Evolutionary conservation across 1,140 invertebrate species (phyloP), one percentile per base, ranked within the genome.

Genomic region (Papilio xuthus): DNA sequence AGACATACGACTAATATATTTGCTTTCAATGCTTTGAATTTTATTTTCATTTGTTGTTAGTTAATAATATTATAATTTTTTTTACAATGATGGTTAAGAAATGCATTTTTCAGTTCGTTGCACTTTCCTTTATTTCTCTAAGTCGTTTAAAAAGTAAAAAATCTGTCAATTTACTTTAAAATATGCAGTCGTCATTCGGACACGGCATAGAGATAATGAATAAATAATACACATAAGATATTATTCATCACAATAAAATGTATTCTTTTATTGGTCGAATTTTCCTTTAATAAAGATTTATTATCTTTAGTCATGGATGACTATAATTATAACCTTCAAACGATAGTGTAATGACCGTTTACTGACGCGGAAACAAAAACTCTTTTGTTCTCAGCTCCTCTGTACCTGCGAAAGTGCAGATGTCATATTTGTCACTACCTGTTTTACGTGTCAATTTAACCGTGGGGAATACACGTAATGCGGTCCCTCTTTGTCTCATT

Each of bases 361-460:
- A 20, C 26, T 44, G 70, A 28, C 71, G 41, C 71, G 71, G 42
- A 47, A 73, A 47, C 20, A 13, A 15, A 28, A 71, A 42, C n/a
- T 44, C 71, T 47, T 73, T 73, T 73, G 71, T 73, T 42, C 42
- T 47, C 41, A 12, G 9, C 18, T 9, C 7, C 28, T 20, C 32
- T 6, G 32, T 70, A 10, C 32, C 20, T 8, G 26, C 10, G 71
- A 73, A 47, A 73, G 71, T 44, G 71, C 71, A 73, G 37, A 71
- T 71, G 69, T 73, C 70, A 72, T 4, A 73, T n/a, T 13, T n/a
- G 1, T 6, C 37, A 69, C 10, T 44, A 44, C 71, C 71, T 73
- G 71, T 47, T 73, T 42, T 20, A 72, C 20, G 15, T 73, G 42
- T 42, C 20, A 73, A 44, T 47, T 44, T 73, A 73, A 53, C 18